Conservation (phyloP, 1,140 invertebrate species). For the Calliopsis andreniformis region DNA sequence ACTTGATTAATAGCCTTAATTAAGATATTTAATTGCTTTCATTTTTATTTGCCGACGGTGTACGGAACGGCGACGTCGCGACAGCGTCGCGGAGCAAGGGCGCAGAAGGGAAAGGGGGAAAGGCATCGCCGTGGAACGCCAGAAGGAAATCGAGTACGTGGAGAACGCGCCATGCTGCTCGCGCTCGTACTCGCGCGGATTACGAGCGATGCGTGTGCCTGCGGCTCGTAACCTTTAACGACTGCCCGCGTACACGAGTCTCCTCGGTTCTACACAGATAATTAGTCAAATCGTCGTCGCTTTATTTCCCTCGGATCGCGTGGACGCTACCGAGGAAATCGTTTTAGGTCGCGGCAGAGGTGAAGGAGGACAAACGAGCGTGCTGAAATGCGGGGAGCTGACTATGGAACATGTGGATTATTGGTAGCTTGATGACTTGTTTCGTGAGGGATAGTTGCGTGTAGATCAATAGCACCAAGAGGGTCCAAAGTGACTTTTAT, state of each 20-base stretch:
- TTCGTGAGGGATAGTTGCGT: too few species aligned
- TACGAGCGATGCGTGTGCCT: not conserved
- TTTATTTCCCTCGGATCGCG: not conserved
- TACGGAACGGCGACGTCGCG: conserved; percentile 68
- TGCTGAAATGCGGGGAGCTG: not conserved
- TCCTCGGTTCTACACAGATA: not conserved
- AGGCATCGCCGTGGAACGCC: not conserved
- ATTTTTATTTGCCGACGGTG: conserved; percentile 75
- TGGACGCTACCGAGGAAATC: not conserved
- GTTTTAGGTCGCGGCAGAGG: not conserved
- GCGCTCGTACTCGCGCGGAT: not conserved
- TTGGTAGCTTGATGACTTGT: too few species aligned
- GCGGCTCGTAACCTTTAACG: conserved; percentile 1
- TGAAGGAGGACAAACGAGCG: not conserved
- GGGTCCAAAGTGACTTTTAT: too few species aligned
- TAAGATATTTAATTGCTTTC: conserved; percentile 81
- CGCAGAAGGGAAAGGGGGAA: not conserved
- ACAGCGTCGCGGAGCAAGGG: conserved; percentile 34
- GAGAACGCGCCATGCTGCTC: conserved; percentile 10
- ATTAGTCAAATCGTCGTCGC: not conserved
- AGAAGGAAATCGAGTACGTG: conserved; percentile 13
- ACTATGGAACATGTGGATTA: too few species aligned
- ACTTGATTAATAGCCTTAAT: conserved; percentile 81
- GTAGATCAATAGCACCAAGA: too few species aligned
- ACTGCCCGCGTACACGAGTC: not conserved